phyloP scores from a whole-genome alignment of 2,797 vertebrate genomes.

The Rhodeus uyekii region DNA sequence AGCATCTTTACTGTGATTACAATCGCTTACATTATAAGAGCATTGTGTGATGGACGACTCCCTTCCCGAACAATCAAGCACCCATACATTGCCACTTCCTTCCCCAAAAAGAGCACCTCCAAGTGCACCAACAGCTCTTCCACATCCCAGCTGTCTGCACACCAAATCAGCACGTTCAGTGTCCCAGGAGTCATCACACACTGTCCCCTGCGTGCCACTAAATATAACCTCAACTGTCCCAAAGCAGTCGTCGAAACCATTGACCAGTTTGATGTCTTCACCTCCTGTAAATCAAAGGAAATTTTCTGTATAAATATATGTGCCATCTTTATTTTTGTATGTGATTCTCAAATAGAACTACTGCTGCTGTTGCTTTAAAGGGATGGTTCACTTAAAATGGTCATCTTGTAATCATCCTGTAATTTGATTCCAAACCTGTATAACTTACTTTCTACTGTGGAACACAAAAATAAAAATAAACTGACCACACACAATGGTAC shows the following conservation, averaged over 20 bases:
- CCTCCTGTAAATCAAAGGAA: neutral
- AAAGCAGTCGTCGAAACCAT: neutral
- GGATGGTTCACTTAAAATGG: neutral
- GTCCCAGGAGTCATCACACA: constrained; percentile 48
- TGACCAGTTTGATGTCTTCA: neutral
- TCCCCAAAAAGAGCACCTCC: neutral
- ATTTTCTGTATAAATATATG: neutral
- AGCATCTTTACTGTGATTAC: neutral
- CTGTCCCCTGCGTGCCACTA: neutral
- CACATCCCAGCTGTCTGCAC: constrained; percentile 47
- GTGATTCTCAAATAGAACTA: neutral
- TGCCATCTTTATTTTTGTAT: neutral
- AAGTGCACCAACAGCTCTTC: constrained; percentile 10
- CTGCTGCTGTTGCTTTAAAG: neutral
- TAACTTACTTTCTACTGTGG: neutral
- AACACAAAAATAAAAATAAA: neutral
- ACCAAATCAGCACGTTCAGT: constrained; percentile 32
- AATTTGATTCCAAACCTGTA: neutral
- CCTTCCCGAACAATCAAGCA: neutral
- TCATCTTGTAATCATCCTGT: neutral
- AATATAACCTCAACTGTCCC: constrained; percentile 37
- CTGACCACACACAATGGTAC: neutral
- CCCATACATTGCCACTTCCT: neutral
- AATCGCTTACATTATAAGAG: neutral
- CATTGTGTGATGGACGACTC: neutral